Evolutionary conservation across 2,113 vertebrate genomes (phyloP).

Genomic region (Spilogale gracilis): DNA sequence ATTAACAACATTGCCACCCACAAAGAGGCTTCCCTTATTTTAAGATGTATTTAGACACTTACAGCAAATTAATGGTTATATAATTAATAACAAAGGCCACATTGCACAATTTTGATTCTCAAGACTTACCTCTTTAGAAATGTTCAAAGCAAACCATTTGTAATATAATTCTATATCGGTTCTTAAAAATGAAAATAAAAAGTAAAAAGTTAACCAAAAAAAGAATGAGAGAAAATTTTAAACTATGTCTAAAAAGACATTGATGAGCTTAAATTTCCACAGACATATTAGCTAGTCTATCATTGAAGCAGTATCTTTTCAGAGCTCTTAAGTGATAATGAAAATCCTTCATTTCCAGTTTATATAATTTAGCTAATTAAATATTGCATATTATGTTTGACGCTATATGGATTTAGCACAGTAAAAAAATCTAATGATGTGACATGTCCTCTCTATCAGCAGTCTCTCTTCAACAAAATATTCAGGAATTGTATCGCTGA

Average conservation of each 20-base stretch:
- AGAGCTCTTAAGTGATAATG: constrained; percentile 62
- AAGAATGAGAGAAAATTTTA: not conserved
- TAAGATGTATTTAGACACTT: constrained; percentile 36
- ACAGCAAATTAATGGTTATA: not conserved
- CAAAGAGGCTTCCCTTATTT: not conserved
- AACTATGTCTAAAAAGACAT: constrained; percentile 48
- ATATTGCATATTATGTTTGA: constrained; percentile 71
- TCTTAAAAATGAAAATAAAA: constrained; percentile 55
- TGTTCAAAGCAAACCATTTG: constrained; percentile 38
- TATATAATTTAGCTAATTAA: constrained; percentile 85
- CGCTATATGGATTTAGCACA: constrained; percentile 64
- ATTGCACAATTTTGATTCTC: constrained; percentile 47
- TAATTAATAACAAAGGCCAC: not conserved
- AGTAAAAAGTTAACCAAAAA: not conserved
- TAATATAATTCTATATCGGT: constrained; percentile 20
- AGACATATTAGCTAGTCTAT: not conserved
- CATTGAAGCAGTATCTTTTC: constrained; percentile 25
- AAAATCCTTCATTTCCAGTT: constrained; percentile 71
- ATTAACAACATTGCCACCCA: not conserved
- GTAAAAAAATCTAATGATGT: constrained; percentile 71
- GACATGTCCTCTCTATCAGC: constrained; percentile 63
- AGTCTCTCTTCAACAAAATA: constrained; percentile 72
- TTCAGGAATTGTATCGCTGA: constrained; percentile 12
- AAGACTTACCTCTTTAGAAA: not conserved
- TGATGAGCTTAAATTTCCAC: constrained; percentile 35